Conservation (phyloP, 2,113 vertebrate genomes). For the Gila orcuttii region DNA sequence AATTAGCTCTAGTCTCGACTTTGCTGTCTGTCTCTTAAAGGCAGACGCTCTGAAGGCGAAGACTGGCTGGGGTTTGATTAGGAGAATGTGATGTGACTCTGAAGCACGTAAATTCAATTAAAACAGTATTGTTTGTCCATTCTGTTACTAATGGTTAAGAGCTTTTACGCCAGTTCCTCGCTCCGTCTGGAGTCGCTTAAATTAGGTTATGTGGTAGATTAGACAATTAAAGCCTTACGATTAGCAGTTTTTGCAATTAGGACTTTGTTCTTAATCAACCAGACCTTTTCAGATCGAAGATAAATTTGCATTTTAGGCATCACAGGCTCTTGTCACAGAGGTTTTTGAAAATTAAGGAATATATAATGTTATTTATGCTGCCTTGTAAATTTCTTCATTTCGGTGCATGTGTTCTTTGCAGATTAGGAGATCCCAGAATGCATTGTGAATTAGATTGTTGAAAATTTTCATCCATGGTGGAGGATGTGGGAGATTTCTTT, state of each 20-base stretch:
- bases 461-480: not conserved
- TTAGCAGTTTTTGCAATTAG: constrained; percentile 18
- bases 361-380: not conserved
- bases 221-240: constrained; percentile 18
- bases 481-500: not conserved
- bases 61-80: constrained; percentile 17
- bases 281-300: constrained; percentile 11
- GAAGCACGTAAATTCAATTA: constrained; percentile 32
- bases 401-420: not conserved
- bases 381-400: not conserved
- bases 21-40: constrained; percentile 25
- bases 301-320: constrained; percentile 30
- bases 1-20: constrained; percentile 38
- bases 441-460: not conserved
- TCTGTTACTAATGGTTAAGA: constrained; percentile 20
- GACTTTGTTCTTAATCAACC: constrained; percentile 24
- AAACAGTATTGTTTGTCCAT: constrained; percentile 34
- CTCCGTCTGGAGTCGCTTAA: constrained; percentile 6
- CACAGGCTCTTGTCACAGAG: not conserved
- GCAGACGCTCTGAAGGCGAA: constrained; percentile 15
- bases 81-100: constrained; percentile 30
- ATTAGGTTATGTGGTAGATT: constrained; percentile 26
- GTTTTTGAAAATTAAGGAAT: not conserved
- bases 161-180: constrained; percentile 3
- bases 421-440: not conserved